Conservation (phyloP, 2,888 invertebrate genomes). For the Epsilonema sp. region DNA sequence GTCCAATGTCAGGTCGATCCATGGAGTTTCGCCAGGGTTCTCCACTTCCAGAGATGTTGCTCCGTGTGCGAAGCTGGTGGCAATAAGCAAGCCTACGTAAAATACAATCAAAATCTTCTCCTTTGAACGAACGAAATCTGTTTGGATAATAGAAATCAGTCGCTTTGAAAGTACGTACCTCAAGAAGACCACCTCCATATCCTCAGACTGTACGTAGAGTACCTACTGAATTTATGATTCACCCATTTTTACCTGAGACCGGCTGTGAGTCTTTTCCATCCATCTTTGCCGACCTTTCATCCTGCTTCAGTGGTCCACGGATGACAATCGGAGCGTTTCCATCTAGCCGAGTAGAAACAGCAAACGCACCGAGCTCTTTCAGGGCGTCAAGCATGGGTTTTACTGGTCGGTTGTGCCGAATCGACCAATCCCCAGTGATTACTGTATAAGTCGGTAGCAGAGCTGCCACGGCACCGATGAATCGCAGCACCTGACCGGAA, state of each 20-base stretch:
- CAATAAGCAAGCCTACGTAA: neutral
- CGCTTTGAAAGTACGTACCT: no score
- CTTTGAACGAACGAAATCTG: no score
- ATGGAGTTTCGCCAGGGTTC: neutral
- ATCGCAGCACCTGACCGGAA: neutral
- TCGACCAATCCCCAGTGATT: neutral
- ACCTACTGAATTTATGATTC: no score
- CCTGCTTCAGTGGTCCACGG: neutral
- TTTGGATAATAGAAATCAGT: no score
- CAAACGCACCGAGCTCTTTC: neutral
- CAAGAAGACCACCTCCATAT: no score
- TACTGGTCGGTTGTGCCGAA: neutral
- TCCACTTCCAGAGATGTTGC: neutral
- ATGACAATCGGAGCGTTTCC: neutral
- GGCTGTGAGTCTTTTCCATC: neutral
- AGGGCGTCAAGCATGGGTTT: neutral
- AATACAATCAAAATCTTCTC: no score
- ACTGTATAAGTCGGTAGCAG: neutral
- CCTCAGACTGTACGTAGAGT: no score
- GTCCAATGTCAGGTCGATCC: neutral
- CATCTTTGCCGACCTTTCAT: no score
- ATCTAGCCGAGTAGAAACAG: neutral
- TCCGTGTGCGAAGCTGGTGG: neutral
- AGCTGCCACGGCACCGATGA: neutral
- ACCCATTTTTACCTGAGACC: no score